A percentile compares a stretch with the other conserved stretches of the same genome.
Evolutionary conservation across 2,888 invertebrate species (phyloP).

Genomic region (Drosophila picticornis): DNA sequence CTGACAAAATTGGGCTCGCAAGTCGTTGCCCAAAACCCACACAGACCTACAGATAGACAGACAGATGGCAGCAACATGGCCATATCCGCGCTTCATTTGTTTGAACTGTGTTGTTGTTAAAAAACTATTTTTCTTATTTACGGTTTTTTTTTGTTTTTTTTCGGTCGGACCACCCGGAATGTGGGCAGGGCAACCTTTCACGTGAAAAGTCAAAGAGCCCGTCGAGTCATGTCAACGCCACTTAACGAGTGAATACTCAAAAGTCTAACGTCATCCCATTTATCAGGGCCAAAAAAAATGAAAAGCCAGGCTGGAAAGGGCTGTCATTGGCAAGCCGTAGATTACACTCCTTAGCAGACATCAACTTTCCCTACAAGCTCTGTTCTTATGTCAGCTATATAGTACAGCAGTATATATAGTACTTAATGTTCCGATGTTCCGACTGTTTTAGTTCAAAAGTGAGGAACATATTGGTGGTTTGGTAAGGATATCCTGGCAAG

Average conservation of each 20-base stretch:
- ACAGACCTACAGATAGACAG: conserved; percentile 11
- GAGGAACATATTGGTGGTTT: too few relatives aligned
- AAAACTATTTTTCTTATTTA: conserved; percentile 82
- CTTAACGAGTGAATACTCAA: conserved; percentile 21
- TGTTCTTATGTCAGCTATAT: not conserved
- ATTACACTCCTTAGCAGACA: not conserved
- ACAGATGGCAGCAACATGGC: conserved; percentile 47
- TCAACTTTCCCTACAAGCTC: not conserved
- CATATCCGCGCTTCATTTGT: conserved; percentile 35
- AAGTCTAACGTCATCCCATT: conserved; percentile 26
- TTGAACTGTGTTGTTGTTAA: conserved; percentile 47
- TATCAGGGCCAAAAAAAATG: conserved; percentile 19
- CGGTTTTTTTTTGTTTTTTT: conserved; percentile 43
- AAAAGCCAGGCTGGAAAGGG: not conserved
- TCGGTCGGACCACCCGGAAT: conserved; percentile 9
- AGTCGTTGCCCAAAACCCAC: conserved; percentile 22
- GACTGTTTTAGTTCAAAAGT: not conserved
- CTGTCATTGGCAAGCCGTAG: not conserved
- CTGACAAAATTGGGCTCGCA: conserved; percentile 59
- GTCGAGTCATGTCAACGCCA: conserved; percentile 54
- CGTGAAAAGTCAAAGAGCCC: conserved; percentile 37
- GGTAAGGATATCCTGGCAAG: not conserved
- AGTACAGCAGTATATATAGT: not conserved
- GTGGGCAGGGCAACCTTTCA: conserved; percentile 27
- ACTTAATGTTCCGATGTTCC: not conserved